phyloP scores from a whole-genome alignment of 2,113 vertebrate genomes.

The Nothoprocta perdicaria region DNA sequence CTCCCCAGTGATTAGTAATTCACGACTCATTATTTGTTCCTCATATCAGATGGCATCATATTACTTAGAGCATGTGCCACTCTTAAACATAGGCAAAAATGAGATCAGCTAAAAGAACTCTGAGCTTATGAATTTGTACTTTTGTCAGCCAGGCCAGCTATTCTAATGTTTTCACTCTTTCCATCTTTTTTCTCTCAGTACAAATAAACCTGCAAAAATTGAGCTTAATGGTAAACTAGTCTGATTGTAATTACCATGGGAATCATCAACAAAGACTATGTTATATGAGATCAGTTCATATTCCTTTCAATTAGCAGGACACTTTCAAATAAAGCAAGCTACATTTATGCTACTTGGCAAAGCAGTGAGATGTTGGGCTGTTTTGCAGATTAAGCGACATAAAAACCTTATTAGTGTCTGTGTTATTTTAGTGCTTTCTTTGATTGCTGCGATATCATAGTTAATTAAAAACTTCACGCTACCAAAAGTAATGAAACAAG shows the following conservation, averaged over 20 bases:
- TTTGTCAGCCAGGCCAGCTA: background rate
- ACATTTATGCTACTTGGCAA: background rate
- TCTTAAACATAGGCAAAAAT: background rate
- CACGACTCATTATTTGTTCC: background rate
- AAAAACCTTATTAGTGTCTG: conserved; percentile 11
- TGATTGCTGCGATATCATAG: background rate
- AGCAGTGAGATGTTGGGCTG: background rate
- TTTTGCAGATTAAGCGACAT: background rate
- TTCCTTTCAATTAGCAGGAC: background rate
- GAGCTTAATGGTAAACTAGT: background rate
- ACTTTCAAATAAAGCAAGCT: background rate
- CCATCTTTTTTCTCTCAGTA: background rate
- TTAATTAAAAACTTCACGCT: conserved; percentile 37
- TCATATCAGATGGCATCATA: background rate
- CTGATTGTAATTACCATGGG: background rate
- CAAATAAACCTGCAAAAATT: background rate
- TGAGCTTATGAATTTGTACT: background rate
- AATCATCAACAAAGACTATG: background rate
- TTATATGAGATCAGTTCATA: background rate
- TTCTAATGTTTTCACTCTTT: accelerated
- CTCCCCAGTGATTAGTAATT: background rate
- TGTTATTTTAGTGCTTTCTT: background rate
- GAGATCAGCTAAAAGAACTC: background rate
- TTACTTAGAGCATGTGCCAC: background rate
- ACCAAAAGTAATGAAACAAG: conserved; percentile 33